Evolutionary conservation across 2,888 invertebrate species (phyloP).

Genomic region (Nephrotoma flavescens): DNA sequence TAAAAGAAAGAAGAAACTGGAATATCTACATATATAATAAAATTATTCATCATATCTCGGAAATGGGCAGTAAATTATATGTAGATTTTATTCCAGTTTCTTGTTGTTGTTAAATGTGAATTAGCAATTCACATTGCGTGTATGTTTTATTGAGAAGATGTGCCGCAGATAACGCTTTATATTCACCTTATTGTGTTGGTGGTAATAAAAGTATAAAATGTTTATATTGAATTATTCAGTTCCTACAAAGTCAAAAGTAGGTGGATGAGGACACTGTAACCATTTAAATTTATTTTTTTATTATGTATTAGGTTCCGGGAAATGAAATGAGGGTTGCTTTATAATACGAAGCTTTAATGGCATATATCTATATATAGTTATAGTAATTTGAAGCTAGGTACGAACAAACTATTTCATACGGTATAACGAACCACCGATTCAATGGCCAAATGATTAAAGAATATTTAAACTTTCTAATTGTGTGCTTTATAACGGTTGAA

Average conservation of each 20-base stretch:
- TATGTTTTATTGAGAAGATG: not conserved
- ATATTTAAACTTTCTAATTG: not conserved
- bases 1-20: not conserved
- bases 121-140: not conserved
- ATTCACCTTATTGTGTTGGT: not conserved
- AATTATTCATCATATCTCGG: not conserved
- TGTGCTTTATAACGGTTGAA: not conserved
- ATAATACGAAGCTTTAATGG: too few species aligned
- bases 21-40: not conserved
- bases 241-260: not conserved
- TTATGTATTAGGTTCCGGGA: too few species aligned
- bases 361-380: too few species aligned
- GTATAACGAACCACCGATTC: not conserved
- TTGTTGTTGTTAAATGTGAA: not conserved
- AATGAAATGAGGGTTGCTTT: too few species aligned
- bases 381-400: too few species aligned
- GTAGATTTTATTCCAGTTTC: not conserved
- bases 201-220: not conserved
- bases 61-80: not conserved
- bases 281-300: not conserved
- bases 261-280: not conserved
- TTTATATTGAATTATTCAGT: not conserved
- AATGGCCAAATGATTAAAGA: not conserved
- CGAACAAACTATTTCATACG: too few species aligned
- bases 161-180: not conserved